Percentiles rank a stretch among this genome's conserved stretches.
Evolutionary conservation across 92 coral and sea anemone genomes (phyloP).

Genomic region (Palythoa grandiflora): DNA sequence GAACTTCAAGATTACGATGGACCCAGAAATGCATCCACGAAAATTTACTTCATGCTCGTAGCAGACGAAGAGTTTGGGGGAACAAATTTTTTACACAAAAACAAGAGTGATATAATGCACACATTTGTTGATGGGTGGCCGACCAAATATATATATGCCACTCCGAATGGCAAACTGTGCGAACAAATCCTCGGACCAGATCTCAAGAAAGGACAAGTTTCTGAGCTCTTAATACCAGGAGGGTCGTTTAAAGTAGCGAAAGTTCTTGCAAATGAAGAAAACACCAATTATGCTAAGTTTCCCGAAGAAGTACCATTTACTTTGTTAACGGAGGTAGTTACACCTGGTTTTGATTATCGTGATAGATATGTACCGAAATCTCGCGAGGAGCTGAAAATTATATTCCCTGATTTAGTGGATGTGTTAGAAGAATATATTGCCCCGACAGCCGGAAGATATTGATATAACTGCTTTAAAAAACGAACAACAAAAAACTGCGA

Average conservation of each 20-base stretch:
- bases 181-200: slow-evolving; percentile 75
- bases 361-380: slow-evolving; percentile 77
- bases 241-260: slow-evolving; percentile 71
- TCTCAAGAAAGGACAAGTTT: slow-evolving; percentile 70
- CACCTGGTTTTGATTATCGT: slow-evolving; percentile 83
- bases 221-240: slow-evolving; percentile 69
- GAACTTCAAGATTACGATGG: slow-evolving; percentile 61
- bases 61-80: slow-evolving; percentile 67
- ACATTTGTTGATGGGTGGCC: slow-evolving; percentile 92
- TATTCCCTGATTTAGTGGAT: slow-evolving; percentile 49
- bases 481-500: too few relatives aligned
- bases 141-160: slow-evolving; percentile 61
- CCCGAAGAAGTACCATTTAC: slow-evolving; percentile 82
- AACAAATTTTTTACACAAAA: slow-evolving; percentile 64
- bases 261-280: slow-evolving; percentile 59
- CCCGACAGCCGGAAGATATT: neutral
- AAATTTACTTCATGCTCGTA: slow-evolving; percentile 73
- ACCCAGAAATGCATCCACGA: slow-evolving; percentile 67
- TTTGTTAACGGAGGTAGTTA: slow-evolving; percentile 78
- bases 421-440: slow-evolving; percentile 58
- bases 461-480: too few relatives aligned
- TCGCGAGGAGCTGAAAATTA: slow-evolving; percentile 53
- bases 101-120: slow-evolving; percentile 70
- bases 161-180: slow-evolving; percentile 71
- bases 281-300: slow-evolving; percentile 53